Base-by-base conservation (phyloP, 2,888 invertebrate species). In the Leptarthrus brevirostris region DNA sequence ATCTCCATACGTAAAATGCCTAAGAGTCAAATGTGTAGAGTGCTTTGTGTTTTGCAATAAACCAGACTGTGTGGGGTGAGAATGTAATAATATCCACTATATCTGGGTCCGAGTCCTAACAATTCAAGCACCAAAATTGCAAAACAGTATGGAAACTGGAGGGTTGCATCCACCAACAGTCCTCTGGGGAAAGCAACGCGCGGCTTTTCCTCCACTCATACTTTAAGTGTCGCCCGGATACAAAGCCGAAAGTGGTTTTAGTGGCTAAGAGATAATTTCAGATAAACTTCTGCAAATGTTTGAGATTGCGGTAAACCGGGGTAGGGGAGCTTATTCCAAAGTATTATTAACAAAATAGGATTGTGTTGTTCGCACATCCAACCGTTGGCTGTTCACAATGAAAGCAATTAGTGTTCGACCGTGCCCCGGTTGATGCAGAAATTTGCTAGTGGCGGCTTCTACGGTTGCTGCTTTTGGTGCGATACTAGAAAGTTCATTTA, bases 211-310 rank as follows among this genome's bases (percentile, higher is more conserved):
- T 49, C 20, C 8, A 4, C 12, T 49, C 30, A 16, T 69, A 34
- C 49, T 14, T 30, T 16, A 49, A 69, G 20, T 69, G 34, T 69
- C 52, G 52, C 69, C 52, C 49, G 40, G 34, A 52, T 69, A 69
- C 69, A 69, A 69, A 69, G 49, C 69, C 69, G 14, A 69, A 52
- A 34, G 52, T 69, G 69, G 69, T 69, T 52, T 69, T 52, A n/a
- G 69, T 26, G 69, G 69, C 49, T 26, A 52, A 69, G 30, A 30
- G 69, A 69, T 69, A 69, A 69, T 69, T 69, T 69, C 20, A 49
- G 52, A 69, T 69, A 69, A 69, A 69, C 49, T 69, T 52, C 30
- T 69, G 69, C 30, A 52, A 69, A 52, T 69, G 69, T 69, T 69
- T 26, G 52, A 69, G 69, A 52, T 69, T 69, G 34, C 30, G 69